phyloP scores from a whole-genome alignment of 1,140 invertebrate genomes.

The Platorchestia sp. region DNA sequence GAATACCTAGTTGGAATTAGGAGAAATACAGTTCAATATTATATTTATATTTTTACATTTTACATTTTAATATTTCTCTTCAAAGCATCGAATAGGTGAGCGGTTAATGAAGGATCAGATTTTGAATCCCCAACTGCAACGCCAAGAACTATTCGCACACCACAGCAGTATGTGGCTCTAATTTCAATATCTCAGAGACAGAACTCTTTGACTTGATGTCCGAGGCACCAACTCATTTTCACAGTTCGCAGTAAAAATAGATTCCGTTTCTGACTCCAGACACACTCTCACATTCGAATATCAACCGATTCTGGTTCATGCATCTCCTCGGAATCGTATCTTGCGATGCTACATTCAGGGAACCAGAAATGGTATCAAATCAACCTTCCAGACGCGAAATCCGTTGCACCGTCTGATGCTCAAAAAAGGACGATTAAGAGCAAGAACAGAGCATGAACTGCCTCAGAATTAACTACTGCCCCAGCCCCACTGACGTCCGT shows the following conservation, averaged over 20 bases:
- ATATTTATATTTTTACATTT: too few relatives aligned
- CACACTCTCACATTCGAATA: background rate
- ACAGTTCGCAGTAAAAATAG: background rate
- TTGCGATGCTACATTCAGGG: background rate
- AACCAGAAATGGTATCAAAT: background rate
- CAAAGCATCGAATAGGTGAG: background rate
- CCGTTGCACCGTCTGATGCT: background rate
- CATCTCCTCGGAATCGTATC: background rate
- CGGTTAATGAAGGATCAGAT: background rate
- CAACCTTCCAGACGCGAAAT: background rate
- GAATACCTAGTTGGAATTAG: too few relatives aligned
- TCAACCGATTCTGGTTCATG: background rate
- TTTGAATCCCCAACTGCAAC: background rate
- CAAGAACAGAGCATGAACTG: background rate
- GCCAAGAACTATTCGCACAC: background rate
- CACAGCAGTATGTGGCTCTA: background rate
- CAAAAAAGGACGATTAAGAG: background rate
- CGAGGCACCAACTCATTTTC: background rate
- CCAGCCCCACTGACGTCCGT: background rate
- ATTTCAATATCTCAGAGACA: too few relatives aligned
- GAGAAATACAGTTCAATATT: too few relatives aligned
- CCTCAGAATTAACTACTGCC: slow-evolving; percentile 6
- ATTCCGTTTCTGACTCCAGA: background rate
- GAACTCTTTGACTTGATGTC: background rate
- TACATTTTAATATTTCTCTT: background rate